phyloP scores from a whole-genome alignment of 2,888 invertebrate genomes.

The Chrysolina oricalcia region DNA sequence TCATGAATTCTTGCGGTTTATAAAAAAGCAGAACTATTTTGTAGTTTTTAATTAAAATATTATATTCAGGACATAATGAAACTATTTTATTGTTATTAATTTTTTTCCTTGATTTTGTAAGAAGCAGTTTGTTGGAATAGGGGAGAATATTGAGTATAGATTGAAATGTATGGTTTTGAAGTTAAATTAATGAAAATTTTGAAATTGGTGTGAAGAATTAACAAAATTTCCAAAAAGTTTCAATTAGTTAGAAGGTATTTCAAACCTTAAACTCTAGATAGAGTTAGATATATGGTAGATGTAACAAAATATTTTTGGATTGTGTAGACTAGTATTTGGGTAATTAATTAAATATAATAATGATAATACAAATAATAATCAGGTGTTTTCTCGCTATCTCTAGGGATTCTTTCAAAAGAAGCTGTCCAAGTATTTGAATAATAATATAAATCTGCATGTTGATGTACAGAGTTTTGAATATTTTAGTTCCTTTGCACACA shows the following conservation, averaged over 20 bases:
- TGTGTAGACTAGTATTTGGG: slow-evolving; percentile 68
- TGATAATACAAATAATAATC: slow-evolving; percentile 63
- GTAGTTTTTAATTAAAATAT: no score
- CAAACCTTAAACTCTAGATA: slow-evolving; percentile 67
- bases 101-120: background rate
- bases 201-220: slow-evolving; percentile 45
- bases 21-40: no score
- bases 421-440: slow-evolving; percentile 50
- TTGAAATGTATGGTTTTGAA: background rate
- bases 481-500: slow-evolving; percentile 52
- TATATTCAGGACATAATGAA: no score
- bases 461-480: slow-evolving; percentile 49
- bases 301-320: slow-evolving; percentile 71
- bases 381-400: slow-evolving; percentile 62
- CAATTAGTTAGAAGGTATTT: slow-evolving; percentile 61
- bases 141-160: slow-evolving; percentile 1
- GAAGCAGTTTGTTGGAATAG: background rate
- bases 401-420: slow-evolving; percentile 54
- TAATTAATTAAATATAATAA: slow-evolving; percentile 52
- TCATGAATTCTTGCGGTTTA: no score
- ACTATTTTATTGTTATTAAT: no score
- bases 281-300: slow-evolving; percentile 66
- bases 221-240: slow-evolving; percentile 51
- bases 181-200: slow-evolving; percentile 27
- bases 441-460: slow-evolving; percentile 54